These are phyloP conservation scores for Dendrocopos noguchii DNA, from an alignment of 2,113 vertebrate genomes.

Conservation along the genomic window DNA sequence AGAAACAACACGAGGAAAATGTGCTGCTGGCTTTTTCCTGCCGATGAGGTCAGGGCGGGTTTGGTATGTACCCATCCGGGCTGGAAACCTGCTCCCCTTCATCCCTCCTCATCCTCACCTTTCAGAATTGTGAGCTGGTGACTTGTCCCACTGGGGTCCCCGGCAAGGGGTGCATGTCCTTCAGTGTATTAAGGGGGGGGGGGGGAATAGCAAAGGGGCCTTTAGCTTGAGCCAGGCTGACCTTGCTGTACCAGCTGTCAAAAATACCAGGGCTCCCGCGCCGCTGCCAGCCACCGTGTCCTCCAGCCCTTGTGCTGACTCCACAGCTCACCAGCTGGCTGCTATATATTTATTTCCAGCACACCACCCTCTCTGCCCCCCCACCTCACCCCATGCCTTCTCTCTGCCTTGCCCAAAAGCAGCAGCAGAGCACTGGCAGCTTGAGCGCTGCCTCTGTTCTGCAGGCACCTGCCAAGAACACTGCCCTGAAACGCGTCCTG, in stretches of 20 bases:
- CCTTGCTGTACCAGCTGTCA: conserved; percentile 63
- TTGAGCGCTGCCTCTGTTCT: background rate
- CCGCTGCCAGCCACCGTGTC: conserved; percentile 2
- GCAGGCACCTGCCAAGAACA: background rate
- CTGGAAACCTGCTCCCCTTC: background rate
- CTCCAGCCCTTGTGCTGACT: conserved; percentile 55
- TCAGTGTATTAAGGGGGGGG: accelerated
- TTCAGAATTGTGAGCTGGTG: background rate
- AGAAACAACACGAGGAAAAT: background rate
- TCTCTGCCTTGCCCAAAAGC: conserved; percentile 12
- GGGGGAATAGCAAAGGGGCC: background rate
- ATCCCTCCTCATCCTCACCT: background rate
- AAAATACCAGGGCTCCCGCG: conserved; percentile 10
- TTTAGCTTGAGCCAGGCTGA: background rate
- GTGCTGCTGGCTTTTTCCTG: background rate
- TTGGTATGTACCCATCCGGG: background rate
- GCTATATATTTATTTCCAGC: conserved; percentile 51
- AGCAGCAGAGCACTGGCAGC: background rate
- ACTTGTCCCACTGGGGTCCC: background rate
- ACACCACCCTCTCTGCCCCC: background rate
- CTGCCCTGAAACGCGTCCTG: accelerated
- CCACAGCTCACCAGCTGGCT: conserved; percentile 66
- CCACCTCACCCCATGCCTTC: background rate
- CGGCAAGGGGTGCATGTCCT: background rate
- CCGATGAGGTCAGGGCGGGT: background rate